Evolutionary conservation across 1,140 invertebrate species (phyloP).

Genomic region (Aphelenchoides avenae): DNA sequence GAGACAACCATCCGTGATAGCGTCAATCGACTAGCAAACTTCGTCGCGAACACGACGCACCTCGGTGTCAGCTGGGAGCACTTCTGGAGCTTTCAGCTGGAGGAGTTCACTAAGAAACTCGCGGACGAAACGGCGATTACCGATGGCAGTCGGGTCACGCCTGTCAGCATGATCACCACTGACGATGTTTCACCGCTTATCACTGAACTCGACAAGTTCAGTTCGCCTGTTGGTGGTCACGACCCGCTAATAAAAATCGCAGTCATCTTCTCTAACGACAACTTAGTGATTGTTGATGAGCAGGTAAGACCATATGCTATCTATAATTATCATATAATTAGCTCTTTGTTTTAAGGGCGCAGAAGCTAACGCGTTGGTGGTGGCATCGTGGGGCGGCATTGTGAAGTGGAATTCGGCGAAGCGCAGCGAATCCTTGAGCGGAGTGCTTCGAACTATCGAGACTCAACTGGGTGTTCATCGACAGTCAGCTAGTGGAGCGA

Average conservation of each 20-base stretch:
- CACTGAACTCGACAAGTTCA: constrained; percentile 38
- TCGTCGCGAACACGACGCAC: constrained; percentile 5
- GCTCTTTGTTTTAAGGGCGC: constrained; percentile 27
- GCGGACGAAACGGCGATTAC: neutral
- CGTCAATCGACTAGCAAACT: neutral
- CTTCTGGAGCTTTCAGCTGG: constrained; percentile 28
- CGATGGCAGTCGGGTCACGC: neutral
- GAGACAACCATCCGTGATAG: neutral
- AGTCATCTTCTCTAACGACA: constrained; percentile 16
- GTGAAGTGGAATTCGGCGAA: constrained; percentile 10
- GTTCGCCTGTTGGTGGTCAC: constrained; percentile 13
- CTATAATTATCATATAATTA: constrained; percentile 12
- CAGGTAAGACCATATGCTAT: constrained; percentile 1
- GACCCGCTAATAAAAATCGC: constrained; percentile 33
- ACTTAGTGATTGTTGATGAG: constrained; percentile 1
- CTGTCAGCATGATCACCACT: constrained; percentile 7
- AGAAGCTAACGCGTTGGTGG: constrained; percentile 8
- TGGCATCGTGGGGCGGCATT: constrained; percentile 40
- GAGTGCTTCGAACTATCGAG: constrained; percentile 18
- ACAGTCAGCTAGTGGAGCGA: neutral
- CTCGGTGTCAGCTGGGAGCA: constrained; percentile 22
- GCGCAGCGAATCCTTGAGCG: neutral
- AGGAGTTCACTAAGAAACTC: no score
- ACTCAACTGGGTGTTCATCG: constrained; percentile 16
- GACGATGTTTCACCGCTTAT: constrained; percentile 27